Conservation (phyloP, 2,888 invertebrate species). For the Ornithoptera alexandrae region DNA sequence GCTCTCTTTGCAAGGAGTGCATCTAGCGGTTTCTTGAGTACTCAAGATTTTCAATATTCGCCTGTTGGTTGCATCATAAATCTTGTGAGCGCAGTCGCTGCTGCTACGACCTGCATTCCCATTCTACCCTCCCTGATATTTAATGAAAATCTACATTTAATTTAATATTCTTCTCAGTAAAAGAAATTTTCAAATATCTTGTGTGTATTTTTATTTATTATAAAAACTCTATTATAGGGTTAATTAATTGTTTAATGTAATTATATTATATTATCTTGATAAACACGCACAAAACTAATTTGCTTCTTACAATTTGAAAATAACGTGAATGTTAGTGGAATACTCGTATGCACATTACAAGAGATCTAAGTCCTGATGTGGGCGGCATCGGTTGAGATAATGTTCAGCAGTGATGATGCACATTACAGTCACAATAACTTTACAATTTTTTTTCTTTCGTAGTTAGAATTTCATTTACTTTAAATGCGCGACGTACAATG, state of each 20-base stretch:
- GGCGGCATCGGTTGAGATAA: too few relatives aligned
- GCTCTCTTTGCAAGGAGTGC: conserved; percentile 55
- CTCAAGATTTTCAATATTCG: conserved; percentile 73
- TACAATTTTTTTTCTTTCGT: too few relatives aligned
- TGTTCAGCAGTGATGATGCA: too few relatives aligned
- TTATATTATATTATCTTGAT: too few relatives aligned
- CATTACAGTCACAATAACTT: too few relatives aligned
- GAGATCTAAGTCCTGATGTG: too few relatives aligned
- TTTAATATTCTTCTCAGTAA: conserved; percentile 52
- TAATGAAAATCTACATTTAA: conserved; percentile 70
- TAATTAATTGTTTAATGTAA: neutral
- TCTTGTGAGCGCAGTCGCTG: conserved; percentile 59
- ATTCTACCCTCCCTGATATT: conserved; percentile 62
- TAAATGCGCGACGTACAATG: neutral
- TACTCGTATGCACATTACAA: too few relatives aligned
- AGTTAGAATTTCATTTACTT: neutral
- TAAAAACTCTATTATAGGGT: neutral
- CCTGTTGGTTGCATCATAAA: conserved; percentile 74
- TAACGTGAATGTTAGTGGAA: too few relatives aligned
- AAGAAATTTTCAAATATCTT: conserved; percentile 35
- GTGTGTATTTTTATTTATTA: conserved; percentile 3
- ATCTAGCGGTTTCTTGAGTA: conserved; percentile 63
- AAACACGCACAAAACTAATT: too few relatives aligned
- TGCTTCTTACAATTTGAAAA: too few relatives aligned
- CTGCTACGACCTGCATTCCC: conserved; percentile 70